These are phyloP conservation scores for Nansenia antarctica DNA, from an alignment of 2,113 vertebrate species.

Conservation along the genomic window DNA sequence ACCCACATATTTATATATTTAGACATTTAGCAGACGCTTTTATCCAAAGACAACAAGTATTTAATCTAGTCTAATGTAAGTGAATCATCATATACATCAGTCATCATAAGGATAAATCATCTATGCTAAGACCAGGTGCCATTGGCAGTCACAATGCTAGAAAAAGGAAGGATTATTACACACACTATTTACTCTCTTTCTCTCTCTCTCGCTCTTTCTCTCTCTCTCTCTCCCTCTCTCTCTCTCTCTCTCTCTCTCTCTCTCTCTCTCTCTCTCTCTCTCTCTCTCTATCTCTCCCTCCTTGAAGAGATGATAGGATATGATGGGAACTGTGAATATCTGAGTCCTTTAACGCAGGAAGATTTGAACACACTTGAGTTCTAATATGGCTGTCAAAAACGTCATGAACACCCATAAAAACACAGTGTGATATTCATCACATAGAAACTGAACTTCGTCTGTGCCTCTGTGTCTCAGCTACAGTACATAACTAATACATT, in stretches of 20 bases:
- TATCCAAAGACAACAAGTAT: too few relatives aligned
- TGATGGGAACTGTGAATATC: slow-evolving; percentile 45
- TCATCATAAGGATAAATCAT: too few relatives aligned
- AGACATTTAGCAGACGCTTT: too few relatives aligned
- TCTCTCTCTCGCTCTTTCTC: too few relatives aligned
- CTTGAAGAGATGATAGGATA: slow-evolving; percentile 50
- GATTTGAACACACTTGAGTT: slow-evolving; percentile 48
- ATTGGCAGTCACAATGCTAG: too few relatives aligned
- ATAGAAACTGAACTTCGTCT: slow-evolving; percentile 31
- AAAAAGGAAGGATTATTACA: too few relatives aligned
- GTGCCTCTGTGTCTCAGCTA: neutral
- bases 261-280: too few relatives aligned
- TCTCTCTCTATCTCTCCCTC: too few relatives aligned
- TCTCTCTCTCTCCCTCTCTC: slow-evolving; percentile 13
- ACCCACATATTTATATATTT: too few relatives aligned
- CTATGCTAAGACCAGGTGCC: too few relatives aligned
- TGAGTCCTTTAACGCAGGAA: slow-evolving; percentile 33
- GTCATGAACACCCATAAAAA: slow-evolving; percentile 57
- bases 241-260: neutral
- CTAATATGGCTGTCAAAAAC: slow-evolving; percentile 52
- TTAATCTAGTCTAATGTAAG: too few relatives aligned
- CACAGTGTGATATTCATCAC: slow-evolving; percentile 27
- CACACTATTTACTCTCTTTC: slow-evolving; percentile 37
- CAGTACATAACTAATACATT: slow-evolving; percentile 12
- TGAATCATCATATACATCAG: too few relatives aligned